Conservation (phyloP, 1,140 invertebrate species). For the Drosophila navojoa region DNA sequence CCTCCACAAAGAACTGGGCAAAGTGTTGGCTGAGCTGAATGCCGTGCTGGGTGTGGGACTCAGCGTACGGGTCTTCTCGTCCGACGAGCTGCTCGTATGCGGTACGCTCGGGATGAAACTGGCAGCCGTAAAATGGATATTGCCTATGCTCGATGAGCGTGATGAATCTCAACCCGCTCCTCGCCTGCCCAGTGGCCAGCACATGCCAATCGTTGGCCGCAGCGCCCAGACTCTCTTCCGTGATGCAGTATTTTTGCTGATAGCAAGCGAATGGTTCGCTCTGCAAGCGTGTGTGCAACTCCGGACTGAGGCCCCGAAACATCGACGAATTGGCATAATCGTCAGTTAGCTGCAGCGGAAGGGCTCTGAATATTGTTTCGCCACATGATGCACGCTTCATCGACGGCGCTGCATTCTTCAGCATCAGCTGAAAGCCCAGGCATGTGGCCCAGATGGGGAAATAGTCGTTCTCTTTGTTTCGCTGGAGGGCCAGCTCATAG, state of each 20-base stretch:
- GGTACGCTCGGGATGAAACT: constrained; percentile 96
- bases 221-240: constrained; percentile 85
- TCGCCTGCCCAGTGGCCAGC: constrained; percentile 89
- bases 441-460: constrained; percentile 96
- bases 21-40: constrained; percentile 89
- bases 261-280: constrained; percentile 89
- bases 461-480: constrained; percentile 88
- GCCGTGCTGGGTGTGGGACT: constrained; percentile 83
- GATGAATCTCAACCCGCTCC: constrained; percentile 86
- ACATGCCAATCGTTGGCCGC: constrained; percentile 87
- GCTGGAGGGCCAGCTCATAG: constrained; percentile 87
- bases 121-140: constrained; percentile 93
- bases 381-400: constrained; percentile 58
- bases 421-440: constrained; percentile 93
- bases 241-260: constrained; percentile 90
- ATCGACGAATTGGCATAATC: constrained; percentile 85
- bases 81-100: constrained; percentile 90
- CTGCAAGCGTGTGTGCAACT: constrained; percentile 85
- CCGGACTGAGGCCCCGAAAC: constrained; percentile 85
- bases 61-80: constrained; percentile 85
- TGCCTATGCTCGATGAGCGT: constrained; percentile 87
- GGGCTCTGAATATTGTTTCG: constrained; percentile 15
- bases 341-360: constrained; percentile 41
- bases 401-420: constrained; percentile 87
- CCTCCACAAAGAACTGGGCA: constrained; percentile 91